These are phyloP conservation scores for Nibea albiflora DNA, from an alignment of 2,113 vertebrate species.

Conservation along the genomic window DNA sequence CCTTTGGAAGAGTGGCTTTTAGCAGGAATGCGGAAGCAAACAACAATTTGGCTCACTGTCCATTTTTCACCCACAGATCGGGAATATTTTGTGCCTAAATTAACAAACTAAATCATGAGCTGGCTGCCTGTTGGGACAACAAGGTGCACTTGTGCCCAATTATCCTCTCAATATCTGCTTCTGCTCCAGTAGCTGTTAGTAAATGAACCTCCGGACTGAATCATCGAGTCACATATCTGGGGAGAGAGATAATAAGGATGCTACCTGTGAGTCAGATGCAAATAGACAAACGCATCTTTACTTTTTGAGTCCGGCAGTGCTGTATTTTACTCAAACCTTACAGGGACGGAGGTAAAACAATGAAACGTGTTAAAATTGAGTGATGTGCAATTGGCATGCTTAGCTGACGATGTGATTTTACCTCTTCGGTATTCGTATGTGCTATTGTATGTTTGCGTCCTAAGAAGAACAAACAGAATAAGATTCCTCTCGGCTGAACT, in stretches of 20 bases:
- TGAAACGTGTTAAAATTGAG: constrained; percentile 13
- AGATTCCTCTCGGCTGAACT: background rate
- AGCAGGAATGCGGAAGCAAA: constrained; percentile 57
- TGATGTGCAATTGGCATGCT: background rate
- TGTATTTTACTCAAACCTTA: constrained; percentile 1
- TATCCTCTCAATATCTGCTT: constrained; percentile 67
- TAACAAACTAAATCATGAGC: constrained; percentile 49
- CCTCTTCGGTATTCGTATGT: background rate
- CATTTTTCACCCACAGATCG: constrained; percentile 34
- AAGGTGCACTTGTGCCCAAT: constrained; percentile 64
- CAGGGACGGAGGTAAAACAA: constrained; percentile 12
- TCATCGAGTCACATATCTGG: constrained; percentile 49
- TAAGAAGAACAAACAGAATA: background rate
- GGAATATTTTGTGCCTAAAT: constrained; percentile 42
- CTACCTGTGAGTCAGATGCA: constrained; percentile 38
- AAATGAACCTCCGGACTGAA: constrained; percentile 52
- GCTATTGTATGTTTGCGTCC: background rate
- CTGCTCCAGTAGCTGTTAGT: constrained; percentile 40
- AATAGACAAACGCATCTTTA: constrained; percentile 3
- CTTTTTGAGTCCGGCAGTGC: background rate
- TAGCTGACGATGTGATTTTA: background rate
- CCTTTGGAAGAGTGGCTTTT: constrained; percentile 43
- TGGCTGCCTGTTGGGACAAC: constrained; percentile 49
- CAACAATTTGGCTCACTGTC: constrained; percentile 51
- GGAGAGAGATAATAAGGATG: constrained; percentile 34